Percentiles rank a stretch among this genome's conserved stretches.
Conservation (phyloP, 2,888 invertebrate species). For the Nomada hirtipes region DNA sequence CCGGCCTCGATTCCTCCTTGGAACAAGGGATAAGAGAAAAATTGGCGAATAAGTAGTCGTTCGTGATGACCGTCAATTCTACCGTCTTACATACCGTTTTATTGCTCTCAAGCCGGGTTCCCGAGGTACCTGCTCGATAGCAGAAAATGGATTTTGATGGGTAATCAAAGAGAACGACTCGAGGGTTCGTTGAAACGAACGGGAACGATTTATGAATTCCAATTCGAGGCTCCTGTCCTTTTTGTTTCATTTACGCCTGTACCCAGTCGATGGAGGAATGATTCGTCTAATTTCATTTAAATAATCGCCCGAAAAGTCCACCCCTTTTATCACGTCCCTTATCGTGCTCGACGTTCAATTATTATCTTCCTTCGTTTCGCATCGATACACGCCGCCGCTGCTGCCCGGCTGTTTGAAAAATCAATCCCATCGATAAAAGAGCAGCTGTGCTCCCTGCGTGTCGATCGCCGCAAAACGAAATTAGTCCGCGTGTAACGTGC, state of each 20-base stretch:
- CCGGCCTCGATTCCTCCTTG: rapidly evolving
- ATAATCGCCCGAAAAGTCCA: background rate
- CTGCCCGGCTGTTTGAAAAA: background rate
- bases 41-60: slow-evolving; percentile 41
- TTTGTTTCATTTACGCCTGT: background rate
- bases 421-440: slow-evolving; percentile 29
- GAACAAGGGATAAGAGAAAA: slow-evolving; percentile 25
- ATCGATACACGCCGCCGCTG: background rate
- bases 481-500: slow-evolving; percentile 6
- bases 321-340: background rate
- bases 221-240: background rate
- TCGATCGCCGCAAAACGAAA: background rate
- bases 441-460: slow-evolving; percentile 3
- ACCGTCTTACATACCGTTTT: slow-evolving; percentile 33
- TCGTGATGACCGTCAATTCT: slow-evolving; percentile 33
- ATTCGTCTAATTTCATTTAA: background rate
- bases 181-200: slow-evolving; percentile 20
- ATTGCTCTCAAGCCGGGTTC: slow-evolving; percentile 13
- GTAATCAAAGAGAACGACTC: slow-evolving; percentile 46
- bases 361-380: background rate
- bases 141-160: slow-evolving; percentile 46
- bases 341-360: background rate
- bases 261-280: background rate
- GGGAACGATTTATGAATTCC: slow-evolving; percentile 29
- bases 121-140: slow-evolving; percentile 20